Percentiles rank a stretch among this genome's conserved stretches.
These are phyloP conservation scores for Drosophila niveifrons DNA, from an alignment of 2,888 invertebrate genomes.

Conservation along the genomic window DNA sequence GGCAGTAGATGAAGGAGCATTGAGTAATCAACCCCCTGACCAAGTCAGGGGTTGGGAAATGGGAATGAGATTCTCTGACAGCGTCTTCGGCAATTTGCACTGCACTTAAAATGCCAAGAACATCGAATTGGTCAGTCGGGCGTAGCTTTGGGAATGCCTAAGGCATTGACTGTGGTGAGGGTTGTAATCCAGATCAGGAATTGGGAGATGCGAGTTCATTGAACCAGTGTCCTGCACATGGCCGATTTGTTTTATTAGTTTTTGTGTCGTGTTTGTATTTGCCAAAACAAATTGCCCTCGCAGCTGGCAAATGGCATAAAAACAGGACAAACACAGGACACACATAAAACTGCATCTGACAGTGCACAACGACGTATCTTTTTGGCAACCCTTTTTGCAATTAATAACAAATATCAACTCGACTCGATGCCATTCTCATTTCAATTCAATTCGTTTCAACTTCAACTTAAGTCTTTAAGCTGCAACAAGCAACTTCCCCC, in stretches of 20 bases:
- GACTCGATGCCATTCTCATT: constrained; percentile 8
- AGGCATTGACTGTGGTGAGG: constrained; percentile 40
- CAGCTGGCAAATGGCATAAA: constrained; percentile 51
- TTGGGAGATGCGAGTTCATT: constrained; percentile 56
- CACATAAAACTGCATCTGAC: constrained; percentile 35
- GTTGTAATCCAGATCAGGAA: constrained; percentile 18
- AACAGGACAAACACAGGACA: constrained; percentile 16
- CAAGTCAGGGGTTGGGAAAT: background rate
- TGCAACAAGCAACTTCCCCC: constrained; percentile 26
- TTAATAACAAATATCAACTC: constrained; percentile 70
- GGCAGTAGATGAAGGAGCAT: background rate
- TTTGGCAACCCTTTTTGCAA: constrained; percentile 74
- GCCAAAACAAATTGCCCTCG: constrained; percentile 62
- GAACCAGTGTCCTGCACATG: constrained; percentile 73
- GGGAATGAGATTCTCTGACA: constrained; percentile 4
- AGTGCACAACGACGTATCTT: constrained; percentile 45
- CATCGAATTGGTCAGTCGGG: constrained; percentile 63
- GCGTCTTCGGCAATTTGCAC: constrained; percentile 68
- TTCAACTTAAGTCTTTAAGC: constrained; percentile 49
- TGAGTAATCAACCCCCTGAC: constrained; percentile 22
- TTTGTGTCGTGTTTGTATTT: constrained; percentile 56
- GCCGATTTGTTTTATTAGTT: constrained; percentile 81
- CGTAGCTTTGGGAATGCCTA: constrained; percentile 38
- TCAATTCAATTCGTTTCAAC: constrained; percentile 33
- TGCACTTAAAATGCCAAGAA: constrained; percentile 69